Evolutionary conservation across 2,797 vertebrate genomes (phyloP), one percentile per base, ranked within the genome.

Genomic region (Crocidura indochinensis): DNA sequence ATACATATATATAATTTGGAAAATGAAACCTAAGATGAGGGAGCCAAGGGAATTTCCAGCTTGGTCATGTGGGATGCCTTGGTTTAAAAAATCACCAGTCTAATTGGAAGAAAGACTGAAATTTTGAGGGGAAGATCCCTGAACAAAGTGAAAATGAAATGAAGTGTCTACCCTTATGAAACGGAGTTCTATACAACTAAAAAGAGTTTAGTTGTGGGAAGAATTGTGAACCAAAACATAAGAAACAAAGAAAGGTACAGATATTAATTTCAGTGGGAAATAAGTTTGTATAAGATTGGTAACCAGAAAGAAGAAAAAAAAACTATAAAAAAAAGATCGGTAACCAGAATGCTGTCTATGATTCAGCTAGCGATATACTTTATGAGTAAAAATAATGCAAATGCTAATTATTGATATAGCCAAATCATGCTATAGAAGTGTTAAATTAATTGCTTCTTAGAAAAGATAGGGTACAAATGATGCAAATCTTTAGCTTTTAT

Each of bases 381-480:
- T 86, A 29, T 31, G 79, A 79, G 9, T 80, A 5, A 86, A 62
- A 94, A 91, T 75, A 76, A 47, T 88, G 17, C 8, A 87, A 74
- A 77, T 76, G 47, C 19, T 84, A 47, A 69, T 85, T 75, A 83
- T 27, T 72, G 44, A 79, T 79, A 51, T 46, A 86, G 65, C 81
- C 56, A 60, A 81, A 84, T 73, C 84, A 79, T 72, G 68, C 24
- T 73, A 29, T 62, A 8, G 22, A 82, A 73, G 3, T 76, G 14
- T 77, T 85, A 74, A 14, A 60, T 15, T 62, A 60, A 74, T 78
- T 89, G 24, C 4, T 60, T 93, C 38, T 91, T 71, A 19, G 82
- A 93, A 24, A 11, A 85, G 27, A 8, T 20, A 47, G 38, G 20
- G 8, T 29, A 1, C 24, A 65, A 81, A 24, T 74, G 44, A 87